phyloP scores from a whole-genome alignment of 1,140 invertebrate genomes.

The Charaxes varanes region DNA sequence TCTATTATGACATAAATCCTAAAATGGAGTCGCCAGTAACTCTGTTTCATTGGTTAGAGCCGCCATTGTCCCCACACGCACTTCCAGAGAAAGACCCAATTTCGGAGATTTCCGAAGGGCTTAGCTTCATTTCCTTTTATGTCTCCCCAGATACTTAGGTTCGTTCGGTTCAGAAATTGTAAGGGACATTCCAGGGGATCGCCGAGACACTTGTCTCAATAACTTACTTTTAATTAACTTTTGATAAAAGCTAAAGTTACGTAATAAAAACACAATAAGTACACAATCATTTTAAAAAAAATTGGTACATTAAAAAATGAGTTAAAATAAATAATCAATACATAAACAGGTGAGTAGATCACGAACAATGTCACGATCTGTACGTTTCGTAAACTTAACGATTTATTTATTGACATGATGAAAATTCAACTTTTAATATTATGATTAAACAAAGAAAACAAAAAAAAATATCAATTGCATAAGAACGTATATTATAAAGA shows the following conservation, averaged over 20 bases:
- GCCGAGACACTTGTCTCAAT: constrained; percentile 27
- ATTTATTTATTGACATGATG: too few species aligned
- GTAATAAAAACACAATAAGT: background rate
- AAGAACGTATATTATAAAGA: too few species aligned
- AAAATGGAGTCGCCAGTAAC: constrained; percentile 14
- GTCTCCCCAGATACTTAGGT: constrained; percentile 66
- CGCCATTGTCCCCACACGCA: constrained; percentile 50
- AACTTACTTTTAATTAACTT: constrained; percentile 30
- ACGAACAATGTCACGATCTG: too few species aligned
- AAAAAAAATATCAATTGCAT: too few species aligned
- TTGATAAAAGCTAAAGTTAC: background rate
- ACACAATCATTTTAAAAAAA: too few species aligned
- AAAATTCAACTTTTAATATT: too few species aligned
- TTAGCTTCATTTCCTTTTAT: constrained; percentile 71
- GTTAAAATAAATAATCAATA: too few species aligned
- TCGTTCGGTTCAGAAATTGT: constrained; percentile 63
- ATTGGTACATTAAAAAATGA: too few species aligned
- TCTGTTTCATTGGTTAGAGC: constrained; percentile 21
- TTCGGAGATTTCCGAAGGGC: constrained; percentile 68
- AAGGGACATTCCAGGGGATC: constrained; percentile 49
- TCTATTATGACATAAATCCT: constrained; percentile 14
- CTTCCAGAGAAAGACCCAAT: constrained; percentile 56
- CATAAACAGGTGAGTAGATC: too few species aligned
- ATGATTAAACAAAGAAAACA: too few species aligned
- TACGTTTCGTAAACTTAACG: too few species aligned